Base-by-base conservation (phyloP, 2,797 vertebrate genomes). In the Ispidina lecontei region DNA sequence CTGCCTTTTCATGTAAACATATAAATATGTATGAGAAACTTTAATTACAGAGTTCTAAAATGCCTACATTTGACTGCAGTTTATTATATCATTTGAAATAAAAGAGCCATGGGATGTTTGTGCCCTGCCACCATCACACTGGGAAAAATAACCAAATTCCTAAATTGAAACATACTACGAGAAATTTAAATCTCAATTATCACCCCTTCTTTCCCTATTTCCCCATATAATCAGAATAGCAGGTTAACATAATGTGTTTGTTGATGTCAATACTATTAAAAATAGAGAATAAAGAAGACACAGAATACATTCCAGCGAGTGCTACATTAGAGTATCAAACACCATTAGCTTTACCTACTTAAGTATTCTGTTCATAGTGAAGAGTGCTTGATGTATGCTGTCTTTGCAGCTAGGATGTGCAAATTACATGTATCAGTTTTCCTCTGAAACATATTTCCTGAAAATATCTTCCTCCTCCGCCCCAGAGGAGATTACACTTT, bases 1-100 rank as follows among this genome's bases (percentile, higher is more conserved):
- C 70, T 94, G 51, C 43, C 69, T 84, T 85, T 92, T 90, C 78
- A 74, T 65, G 64, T 87, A 94, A 95, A 93, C 63, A 92, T 47
- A 88, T 65, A 94, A 89, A 95, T 95, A 89, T 95, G 94, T 88
- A 93, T 87, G 73, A 75, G 62, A 85, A 90, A 91, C 14, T 73
- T 87, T 93, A 88, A 89, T 94, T 81, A 88, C 55, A 52, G 41
- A 80, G 39, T 82, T 94, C 37, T 67, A 52, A 94, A 93, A 82
- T 91, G 89, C 46, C 33, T 47, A 39, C 29, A 59, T 81, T 83
- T 75, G 63, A 78, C 47, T 82, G 71, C 21, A 75, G 21, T 35
- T 91, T 64, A 85, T 55, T 68, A 55, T 70, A 67, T 71, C 20
- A 68, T 54, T 41, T 68, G 31, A 92, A 89, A 86, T 52, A 72